These are phyloP conservation scores for Watsonalla binaria DNA, from an alignment of 2,888 invertebrate genomes.

Conservation along the genomic window DNA sequence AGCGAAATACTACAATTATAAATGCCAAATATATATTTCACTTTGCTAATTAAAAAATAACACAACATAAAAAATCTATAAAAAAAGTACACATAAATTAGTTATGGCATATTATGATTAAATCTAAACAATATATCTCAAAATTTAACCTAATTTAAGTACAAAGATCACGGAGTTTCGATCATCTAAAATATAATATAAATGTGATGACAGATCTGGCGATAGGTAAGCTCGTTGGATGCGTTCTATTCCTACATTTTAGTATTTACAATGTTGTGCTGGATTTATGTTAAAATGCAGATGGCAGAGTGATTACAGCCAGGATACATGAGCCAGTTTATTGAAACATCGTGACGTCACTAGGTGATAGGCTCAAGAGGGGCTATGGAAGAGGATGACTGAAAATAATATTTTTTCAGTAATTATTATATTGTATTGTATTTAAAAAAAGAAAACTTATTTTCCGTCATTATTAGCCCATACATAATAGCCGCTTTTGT, in stretches of 20 bases:
- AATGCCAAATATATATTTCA: constrained; percentile 51
- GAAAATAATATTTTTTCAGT: too few species aligned
- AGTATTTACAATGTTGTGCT: constrained; percentile 19
- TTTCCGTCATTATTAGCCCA: too few species aligned
- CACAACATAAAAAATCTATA: constrained; percentile 56
- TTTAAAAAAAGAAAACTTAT: too few species aligned
- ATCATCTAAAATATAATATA: constrained; percentile 13
- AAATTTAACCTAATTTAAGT: constrained; percentile 64
- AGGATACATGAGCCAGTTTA: too few species aligned
- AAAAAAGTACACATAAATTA: constrained; percentile 65
- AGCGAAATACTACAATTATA: constrained; percentile 57
- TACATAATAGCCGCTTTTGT: too few species aligned
- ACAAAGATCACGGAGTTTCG: constrained; percentile 53
- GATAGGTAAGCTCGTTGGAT: constrained; percentile 22
- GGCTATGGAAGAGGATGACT: too few species aligned
- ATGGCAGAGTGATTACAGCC: neutral
- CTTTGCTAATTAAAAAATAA: constrained; percentile 42
- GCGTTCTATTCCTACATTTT: constrained; percentile 15
- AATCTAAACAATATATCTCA: constrained; percentile 59
- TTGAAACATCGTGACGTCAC: too few species aligned
- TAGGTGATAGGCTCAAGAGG: too few species aligned
- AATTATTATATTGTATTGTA: too few species aligned
- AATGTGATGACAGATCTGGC: constrained; percentile 45
- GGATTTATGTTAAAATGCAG: neutral
- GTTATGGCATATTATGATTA: constrained; percentile 76